Base-by-base conservation (phyloP, 2,888 invertebrate genomes). In the Macaria liturata region DNA sequence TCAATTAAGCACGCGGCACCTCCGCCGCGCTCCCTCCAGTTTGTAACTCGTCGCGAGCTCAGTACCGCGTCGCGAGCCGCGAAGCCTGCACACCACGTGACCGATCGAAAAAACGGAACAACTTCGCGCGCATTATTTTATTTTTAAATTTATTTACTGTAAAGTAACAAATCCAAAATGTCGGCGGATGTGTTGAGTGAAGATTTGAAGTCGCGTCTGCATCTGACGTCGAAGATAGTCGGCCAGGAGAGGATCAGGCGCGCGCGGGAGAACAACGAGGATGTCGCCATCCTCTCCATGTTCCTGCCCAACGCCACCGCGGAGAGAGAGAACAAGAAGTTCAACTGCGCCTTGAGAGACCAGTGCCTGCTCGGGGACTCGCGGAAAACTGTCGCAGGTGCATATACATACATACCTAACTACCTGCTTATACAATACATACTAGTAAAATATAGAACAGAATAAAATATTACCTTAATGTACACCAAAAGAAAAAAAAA, bases 221-320 rank as follows among this genome's bases (percentile, higher is more conserved):
- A 95, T 84, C 92, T 97, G 80, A 94, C 94, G 68, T 95, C 95
- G 50, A 96, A 96, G 91, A 96, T 95, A 42, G 95, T 96, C 52
- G 96, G 96, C n/a, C 95, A 95, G 75, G 96, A 97, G 9, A 93
- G 96, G 80, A 96, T 97, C 76, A 93, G 94, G 70, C 93, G 94
- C 78, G 96, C 97, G 63, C 94, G 95, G 87, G 96, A 96, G 74
- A 95, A 95, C 80, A 96, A 97, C 85, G 97, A 97, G 88, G 97
- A 97, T 89, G 95, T 97, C 62, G 97, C 97, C 54, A 95, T 97
- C 72, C 91, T 97, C 72, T 96, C 97, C 67, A 96, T 97, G 95
- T 96, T 97, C 77, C 92, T 97, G 62, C 95, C 97, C 47, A 93
- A 93, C 71, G 93, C 94, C 42, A 93, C 93, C 49, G 93, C 93